These are phyloP conservation scores for Hippocampus kuda DNA, from an alignment of 2,797 vertebrate species.

Conservation along the genomic window DNA sequence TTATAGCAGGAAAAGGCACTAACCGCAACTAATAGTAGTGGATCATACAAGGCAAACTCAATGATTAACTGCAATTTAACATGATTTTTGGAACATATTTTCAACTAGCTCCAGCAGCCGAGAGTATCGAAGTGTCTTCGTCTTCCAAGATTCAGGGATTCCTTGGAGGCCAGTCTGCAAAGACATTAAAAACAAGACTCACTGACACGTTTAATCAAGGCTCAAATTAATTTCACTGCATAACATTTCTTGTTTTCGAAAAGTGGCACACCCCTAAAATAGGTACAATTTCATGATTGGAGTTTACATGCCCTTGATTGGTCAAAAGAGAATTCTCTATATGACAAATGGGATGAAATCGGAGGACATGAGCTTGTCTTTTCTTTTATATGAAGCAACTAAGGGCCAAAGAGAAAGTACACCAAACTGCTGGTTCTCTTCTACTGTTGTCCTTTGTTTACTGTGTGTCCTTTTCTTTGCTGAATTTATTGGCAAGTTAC, in stretches of 20 bases:
- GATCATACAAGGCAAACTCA: not conserved
- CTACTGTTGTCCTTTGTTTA: not conserved
- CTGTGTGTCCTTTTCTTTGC: slow-evolving; percentile 3
- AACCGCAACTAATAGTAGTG: not conserved
- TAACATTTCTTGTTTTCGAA: no score
- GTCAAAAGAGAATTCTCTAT: no score
- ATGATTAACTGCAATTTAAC: slow-evolving; percentile 19
- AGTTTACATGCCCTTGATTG: no score
- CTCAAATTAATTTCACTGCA: not conserved
- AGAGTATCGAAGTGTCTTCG: slow-evolving; percentile 55
- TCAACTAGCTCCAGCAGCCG: slow-evolving; percentile 49
- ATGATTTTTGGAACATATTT: slow-evolving; percentile 35
- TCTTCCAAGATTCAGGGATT: slow-evolving; percentile 61
- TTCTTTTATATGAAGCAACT: not conserved
- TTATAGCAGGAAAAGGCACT: not conserved
- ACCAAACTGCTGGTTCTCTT: not conserved
- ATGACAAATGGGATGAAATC: not conserved
- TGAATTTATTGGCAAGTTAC: not conserved
- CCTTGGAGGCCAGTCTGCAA: slow-evolving; percentile 57
- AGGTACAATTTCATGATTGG: not conserved
- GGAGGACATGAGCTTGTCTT: not conserved
- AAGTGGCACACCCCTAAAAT: not conserved
- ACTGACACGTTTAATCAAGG: not conserved
- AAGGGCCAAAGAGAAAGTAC: not conserved
- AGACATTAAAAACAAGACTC: slow-evolving; percentile 16